phyloP scores from a whole-genome alignment of 2,113 vertebrate species.

The Coregonus clupeaformis region DNA sequence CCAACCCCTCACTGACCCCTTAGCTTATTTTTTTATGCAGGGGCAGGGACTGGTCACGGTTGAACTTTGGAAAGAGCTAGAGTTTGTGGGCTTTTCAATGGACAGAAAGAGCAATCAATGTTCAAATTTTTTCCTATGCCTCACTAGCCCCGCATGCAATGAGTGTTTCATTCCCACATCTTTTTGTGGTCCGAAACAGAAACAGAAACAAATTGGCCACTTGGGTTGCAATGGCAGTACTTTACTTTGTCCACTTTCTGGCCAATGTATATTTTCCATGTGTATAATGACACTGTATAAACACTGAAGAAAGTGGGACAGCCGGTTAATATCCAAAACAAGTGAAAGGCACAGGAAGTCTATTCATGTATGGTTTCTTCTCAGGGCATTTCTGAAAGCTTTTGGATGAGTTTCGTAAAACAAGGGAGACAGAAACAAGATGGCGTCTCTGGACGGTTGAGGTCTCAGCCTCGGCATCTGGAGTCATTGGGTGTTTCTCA shows the following conservation, averaged over 20 bases:
- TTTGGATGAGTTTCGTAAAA: background rate
- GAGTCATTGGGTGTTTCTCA: too few relatives aligned
- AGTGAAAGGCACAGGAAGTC: background rate
- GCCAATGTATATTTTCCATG: background rate
- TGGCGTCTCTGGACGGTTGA: background rate
- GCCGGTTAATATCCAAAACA: conserved; percentile 6
- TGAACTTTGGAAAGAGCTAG: background rate
- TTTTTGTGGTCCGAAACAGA: background rate
- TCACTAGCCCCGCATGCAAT: conserved; percentile 2
- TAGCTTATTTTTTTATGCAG: too few relatives aligned
- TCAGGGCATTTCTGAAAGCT: conserved; percentile 47
- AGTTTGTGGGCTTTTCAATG: background rate
- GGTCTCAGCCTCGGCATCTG: background rate
- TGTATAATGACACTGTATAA: conserved; percentile 9
- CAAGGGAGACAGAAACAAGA: background rate
- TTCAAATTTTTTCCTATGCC: background rate
- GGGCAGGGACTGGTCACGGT: background rate
- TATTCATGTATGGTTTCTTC: conserved; percentile 28
- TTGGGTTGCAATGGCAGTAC: conserved; percentile 8
- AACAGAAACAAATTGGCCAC: background rate
- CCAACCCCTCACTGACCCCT: background rate
- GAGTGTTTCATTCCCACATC: background rate
- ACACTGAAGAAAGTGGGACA: conserved; percentile 12
- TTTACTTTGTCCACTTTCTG: background rate
- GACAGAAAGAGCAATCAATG: background rate